A percentile compares a stretch with the other conserved stretches of the same genome.
phyloP scores from a whole-genome alignment of 2,797 vertebrate species.

The Gymnopithys bicolor region DNA sequence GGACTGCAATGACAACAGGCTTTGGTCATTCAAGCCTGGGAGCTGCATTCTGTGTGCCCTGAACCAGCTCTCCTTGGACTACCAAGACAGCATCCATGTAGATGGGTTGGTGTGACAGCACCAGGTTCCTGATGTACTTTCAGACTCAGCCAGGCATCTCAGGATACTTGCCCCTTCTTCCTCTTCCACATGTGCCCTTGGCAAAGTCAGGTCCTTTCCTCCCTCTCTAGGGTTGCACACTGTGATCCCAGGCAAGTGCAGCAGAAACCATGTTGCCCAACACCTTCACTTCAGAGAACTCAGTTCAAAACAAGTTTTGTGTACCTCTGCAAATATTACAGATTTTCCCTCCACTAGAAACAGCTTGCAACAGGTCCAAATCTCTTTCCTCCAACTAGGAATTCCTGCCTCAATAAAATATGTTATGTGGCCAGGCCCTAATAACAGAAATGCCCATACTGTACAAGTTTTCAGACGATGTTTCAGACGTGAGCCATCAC shows the following conservation, averaged over 20 bases:
- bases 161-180: neutral
- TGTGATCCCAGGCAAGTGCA: neutral
- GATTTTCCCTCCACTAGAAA: neutral
- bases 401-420: no score
- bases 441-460: neutral
- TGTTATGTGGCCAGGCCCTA: accelerated
- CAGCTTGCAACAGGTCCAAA: neutral
- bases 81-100: accelerated
- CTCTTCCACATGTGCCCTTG: neutral
- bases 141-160: neutral
- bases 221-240: accelerated
- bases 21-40: neutral
- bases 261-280: neutral
- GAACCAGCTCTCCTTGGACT: neutral
- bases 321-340: neutral
- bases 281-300: neutral
- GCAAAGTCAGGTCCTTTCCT: neutral
- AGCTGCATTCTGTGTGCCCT: accelerated
- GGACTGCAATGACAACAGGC: neutral
- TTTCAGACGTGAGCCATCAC: neutral
- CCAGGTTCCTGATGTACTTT: neutral
- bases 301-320: neutral
- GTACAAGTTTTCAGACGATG: accelerated
- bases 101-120: neutral
- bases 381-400: neutral